phyloP scores from a whole-genome alignment of 2,797 vertebrate genomes.

The Schizopygopsis malacanthus region DNA sequence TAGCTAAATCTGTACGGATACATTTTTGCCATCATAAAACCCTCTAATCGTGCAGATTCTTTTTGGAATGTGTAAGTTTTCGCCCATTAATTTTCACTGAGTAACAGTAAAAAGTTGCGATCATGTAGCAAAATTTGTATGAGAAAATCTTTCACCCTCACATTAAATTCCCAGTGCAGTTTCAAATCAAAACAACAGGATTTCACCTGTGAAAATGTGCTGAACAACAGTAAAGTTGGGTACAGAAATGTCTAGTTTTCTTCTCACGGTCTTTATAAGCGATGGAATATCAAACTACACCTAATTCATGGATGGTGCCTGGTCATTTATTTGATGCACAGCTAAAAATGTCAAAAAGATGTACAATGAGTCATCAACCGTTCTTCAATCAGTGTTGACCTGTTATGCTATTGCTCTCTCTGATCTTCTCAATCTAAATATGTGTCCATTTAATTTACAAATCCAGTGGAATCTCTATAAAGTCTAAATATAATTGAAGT shows the following conservation, averaged over 20 bases:
- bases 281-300: background rate
- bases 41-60: background rate
- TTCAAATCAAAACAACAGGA: background rate
- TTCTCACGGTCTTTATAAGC: background rate
- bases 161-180: too few species aligned
- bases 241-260: background rate
- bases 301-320: background rate
- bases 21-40: too few species aligned
- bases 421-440: background rate
- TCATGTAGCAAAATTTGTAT: background rate
- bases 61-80: background rate
- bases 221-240: background rate
- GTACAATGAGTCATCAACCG: background rate
- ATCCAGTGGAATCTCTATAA: background rate
- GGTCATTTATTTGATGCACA: background rate
- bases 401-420: background rate
- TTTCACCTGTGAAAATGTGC: background rate
- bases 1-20: too few species aligned
- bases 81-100: too few species aligned
- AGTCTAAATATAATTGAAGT: background rate
- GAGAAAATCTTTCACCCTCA: background rate
- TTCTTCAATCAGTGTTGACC: background rate
- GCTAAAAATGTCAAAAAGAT: background rate
- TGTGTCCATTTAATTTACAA: background rate
- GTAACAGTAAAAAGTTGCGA: too few species aligned